Evolutionary conservation across 2,888 invertebrate genomes (phyloP).

Genomic region (Drosophila nigritarsus): DNA sequence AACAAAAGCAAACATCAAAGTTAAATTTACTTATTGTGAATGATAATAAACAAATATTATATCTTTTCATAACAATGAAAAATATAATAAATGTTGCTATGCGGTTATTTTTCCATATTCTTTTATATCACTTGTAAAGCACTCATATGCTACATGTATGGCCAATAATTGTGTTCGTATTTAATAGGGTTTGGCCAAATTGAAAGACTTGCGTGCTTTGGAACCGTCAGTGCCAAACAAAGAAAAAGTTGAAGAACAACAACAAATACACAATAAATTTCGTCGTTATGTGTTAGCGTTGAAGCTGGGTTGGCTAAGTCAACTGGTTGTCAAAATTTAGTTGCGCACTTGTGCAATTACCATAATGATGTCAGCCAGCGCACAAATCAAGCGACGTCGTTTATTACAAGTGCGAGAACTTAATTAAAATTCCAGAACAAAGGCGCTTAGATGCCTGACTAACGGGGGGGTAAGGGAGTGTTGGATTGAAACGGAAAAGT

Average conservation of each 20-base stretch:
- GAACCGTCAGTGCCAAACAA: constrained; percentile 1
- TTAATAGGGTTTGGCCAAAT: not conserved
- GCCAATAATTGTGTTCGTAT: not conserved
- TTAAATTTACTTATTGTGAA: not conserved
- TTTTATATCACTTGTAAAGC: not conserved
- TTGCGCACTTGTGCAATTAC: constrained; percentile 65
- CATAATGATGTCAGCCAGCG: constrained; percentile 70
- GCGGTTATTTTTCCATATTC: not conserved
- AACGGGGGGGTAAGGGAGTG: not conserved
- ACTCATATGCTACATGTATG: not conserved
- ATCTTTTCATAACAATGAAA: not conserved
- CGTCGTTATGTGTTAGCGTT: not conserved
- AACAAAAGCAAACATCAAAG: not conserved
- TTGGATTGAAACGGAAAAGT: constrained; percentile 19
- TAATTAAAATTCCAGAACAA: constrained; percentile 77
- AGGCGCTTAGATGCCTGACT: constrained; percentile 35
- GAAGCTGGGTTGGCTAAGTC: constrained; percentile 16
- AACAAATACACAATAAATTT: not conserved
- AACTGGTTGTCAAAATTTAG: constrained; percentile 68
- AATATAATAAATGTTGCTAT: not conserved
- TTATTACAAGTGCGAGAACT: constrained; percentile 81
- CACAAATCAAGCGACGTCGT: constrained; percentile 76
- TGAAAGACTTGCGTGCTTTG: not conserved
- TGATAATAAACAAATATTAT: not conserved
- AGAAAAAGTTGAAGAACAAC: not conserved